Evolutionary conservation across 2,888 invertebrate genomes (phyloP).

Genomic region (Polietes domitor): DNA sequence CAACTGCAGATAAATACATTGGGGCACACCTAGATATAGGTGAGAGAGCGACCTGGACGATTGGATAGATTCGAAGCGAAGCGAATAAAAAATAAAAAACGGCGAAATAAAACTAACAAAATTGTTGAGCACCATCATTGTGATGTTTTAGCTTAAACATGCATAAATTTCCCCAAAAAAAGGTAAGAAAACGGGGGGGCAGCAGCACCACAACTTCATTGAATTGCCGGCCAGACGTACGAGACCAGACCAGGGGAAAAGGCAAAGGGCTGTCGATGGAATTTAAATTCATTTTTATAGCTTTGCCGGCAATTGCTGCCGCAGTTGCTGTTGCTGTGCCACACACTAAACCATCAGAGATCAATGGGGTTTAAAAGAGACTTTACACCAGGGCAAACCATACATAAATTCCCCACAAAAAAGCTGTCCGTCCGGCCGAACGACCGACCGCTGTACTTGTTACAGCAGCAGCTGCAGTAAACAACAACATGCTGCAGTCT

Average conservation of each 20-base stretch:
- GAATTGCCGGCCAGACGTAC: not conserved
- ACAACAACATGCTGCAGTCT: slow-evolving; percentile 50
- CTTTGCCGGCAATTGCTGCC: slow-evolving; percentile 2
- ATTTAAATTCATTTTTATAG: slow-evolving; percentile 35
- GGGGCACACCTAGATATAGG: not conserved
- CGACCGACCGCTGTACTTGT: not conserved
- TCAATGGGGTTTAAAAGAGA: slow-evolving; percentile 30
- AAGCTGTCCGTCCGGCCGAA: not conserved
- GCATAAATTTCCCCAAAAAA: slow-evolving; percentile 50
- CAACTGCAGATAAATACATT: not conserved
- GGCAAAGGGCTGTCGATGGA: slow-evolving; percentile 6
- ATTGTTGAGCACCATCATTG: slow-evolving; percentile 17
- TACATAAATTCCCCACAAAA: slow-evolving; percentile 21
- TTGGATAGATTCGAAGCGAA: not conserved
- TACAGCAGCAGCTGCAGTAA: slow-evolving; percentile 24
- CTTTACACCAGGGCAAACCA: slow-evolving; percentile 8
- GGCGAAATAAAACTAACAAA: slow-evolving; percentile 18
- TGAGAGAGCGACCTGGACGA: not conserved
- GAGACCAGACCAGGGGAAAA: not conserved
- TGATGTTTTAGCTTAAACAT: slow-evolving; percentile 35
- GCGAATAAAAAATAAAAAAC: not conserved
- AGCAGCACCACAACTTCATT: not conserved
- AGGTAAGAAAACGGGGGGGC: not conserved
- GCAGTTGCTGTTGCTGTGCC: not conserved
- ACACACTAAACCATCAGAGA: slow-evolving; percentile 32